Percentiles rank a stretch among this genome's conserved stretches.
phyloP scores from a whole-genome alignment of 2,113 vertebrate genomes.

The Etheostoma spectabile region DNA sequence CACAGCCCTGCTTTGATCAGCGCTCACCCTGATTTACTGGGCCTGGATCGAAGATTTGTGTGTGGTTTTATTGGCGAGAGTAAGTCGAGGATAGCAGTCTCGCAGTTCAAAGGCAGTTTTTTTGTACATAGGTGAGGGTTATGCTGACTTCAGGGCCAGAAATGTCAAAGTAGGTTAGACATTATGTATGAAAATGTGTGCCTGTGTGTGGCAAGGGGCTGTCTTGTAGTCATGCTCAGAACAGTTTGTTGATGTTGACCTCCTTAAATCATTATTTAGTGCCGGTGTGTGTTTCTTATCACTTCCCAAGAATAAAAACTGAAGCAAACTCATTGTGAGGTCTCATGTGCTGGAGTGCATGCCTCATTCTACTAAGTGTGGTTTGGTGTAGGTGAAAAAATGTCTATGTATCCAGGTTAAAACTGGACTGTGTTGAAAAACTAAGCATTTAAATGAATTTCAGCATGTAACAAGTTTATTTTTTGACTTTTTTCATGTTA shows the following conservation, averaged over 20 bases:
- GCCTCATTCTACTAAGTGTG: not conserved
- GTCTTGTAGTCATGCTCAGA: conserved; percentile 38
- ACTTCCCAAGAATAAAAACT: conserved; percentile 16
- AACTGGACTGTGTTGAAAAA: not conserved
- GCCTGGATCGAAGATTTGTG: conserved; percentile 77
- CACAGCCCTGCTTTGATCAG: conserved; percentile 81
- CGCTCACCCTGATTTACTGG: conserved; percentile 77
- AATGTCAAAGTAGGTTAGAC: conserved; percentile 55
- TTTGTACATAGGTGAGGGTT: conserved; percentile 57
- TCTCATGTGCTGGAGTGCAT: conserved; percentile 1
- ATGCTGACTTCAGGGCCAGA: conserved; percentile 42
- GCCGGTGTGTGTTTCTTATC: conserved; percentile 54
- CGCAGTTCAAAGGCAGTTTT: conserved; percentile 68
- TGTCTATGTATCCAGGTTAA: not conserved
- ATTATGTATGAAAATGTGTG: conserved; percentile 39
- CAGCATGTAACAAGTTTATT: not conserved
- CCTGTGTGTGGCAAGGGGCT: conserved; percentile 34
- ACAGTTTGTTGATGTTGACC: conserved; percentile 40
- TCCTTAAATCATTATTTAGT: conserved; percentile 57
- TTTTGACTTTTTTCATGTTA: not conserved
- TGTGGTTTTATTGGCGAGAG: conserved; percentile 71
- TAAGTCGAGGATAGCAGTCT: conserved; percentile 48
- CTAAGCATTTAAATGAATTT: not conserved
- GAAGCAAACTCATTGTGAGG: conserved; percentile 39
- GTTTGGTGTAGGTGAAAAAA: conserved; percentile 2